Percentiles rank a stretch among this genome's conserved stretches.
Conservation (phyloP, 2,888 invertebrate genomes). For the Cryptus viduatorius region DNA sequence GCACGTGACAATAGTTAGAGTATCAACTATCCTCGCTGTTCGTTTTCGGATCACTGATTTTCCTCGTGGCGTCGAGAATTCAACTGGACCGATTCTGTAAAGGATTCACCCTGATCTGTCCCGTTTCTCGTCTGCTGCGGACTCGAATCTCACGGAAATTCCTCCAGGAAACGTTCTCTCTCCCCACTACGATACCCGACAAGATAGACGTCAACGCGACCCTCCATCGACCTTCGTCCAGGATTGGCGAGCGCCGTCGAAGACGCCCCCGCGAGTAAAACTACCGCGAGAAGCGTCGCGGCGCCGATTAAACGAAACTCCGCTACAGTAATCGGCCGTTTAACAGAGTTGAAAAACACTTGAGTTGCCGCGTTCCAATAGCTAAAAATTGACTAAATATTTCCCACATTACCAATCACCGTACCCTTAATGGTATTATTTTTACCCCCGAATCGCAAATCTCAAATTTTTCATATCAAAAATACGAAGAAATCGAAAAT, state of each 20-base stretch:
- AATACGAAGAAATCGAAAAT: not conserved
- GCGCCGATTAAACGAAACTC: conserved; percentile 24
- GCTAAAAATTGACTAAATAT: not conserved
- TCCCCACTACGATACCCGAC: conserved; percentile 67
- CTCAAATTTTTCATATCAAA: too few relatives aligned
- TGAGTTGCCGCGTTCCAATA: conserved; percentile 15
- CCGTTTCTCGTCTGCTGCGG: conserved; percentile 23
- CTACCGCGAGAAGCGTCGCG: conserved; percentile 16
- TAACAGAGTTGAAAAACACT: conserved; percentile 49
- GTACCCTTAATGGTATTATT: too few relatives aligned
- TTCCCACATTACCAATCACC: not conserved
- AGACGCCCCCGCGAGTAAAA: conserved; percentile 65
- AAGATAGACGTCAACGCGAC: conserved; percentile 32
- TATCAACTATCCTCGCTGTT: conserved; percentile 11
- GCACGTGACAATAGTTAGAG: conserved; percentile 10
- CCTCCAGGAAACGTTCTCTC: conserved; percentile 77
- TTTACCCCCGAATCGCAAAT: too few relatives aligned
- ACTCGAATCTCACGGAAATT: conserved; percentile 74
- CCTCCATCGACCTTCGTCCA: conserved; percentile 63
- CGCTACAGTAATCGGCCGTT: not conserved
- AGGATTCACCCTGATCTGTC: conserved; percentile 39
- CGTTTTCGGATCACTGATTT: conserved; percentile 27
- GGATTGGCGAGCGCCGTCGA: conserved; percentile 67
- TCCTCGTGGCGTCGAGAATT: conserved; percentile 47
- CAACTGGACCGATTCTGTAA: conserved; percentile 54